A percentile compares a stretch with the other conserved stretches of the same genome.
phyloP scores from a whole-genome alignment of 2,888 invertebrate genomes.

The Andrena trimmerana region DNA sequence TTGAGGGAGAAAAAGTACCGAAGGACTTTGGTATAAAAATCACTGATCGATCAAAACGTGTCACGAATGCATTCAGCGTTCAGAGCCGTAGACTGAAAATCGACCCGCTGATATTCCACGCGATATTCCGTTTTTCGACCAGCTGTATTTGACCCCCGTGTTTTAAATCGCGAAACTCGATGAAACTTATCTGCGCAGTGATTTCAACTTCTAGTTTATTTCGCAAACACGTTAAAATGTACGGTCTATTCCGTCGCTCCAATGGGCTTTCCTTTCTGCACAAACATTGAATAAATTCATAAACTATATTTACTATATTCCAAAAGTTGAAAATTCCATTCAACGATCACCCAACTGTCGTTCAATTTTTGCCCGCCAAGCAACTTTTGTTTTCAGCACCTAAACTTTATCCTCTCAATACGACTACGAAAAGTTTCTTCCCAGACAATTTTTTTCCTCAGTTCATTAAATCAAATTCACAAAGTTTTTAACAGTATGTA shows the following conservation, averaged over 20 bases:
- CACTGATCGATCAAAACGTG: slow-evolving; percentile 40
- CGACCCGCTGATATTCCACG: slow-evolving; percentile 30
- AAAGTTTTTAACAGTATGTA: too few relatives aligned
- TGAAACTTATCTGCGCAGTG: slow-evolving; percentile 16
- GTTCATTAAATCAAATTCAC: too few relatives aligned
- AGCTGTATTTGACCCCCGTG: slow-evolving; percentile 7
- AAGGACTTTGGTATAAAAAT: slow-evolving; percentile 27
- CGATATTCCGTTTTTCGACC: slow-evolving; percentile 14
- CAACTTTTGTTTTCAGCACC: too few relatives aligned
- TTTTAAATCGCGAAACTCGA: slow-evolving; percentile 21
- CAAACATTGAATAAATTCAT: background rate
- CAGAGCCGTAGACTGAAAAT: slow-evolving; percentile 30
- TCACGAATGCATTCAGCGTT: slow-evolving; percentile 40
- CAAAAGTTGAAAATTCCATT: too few relatives aligned
- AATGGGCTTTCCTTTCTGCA: background rate
- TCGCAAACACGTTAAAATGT: background rate
- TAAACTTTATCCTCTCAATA: too few relatives aligned
- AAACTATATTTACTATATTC: too few relatives aligned
- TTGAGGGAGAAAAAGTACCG: slow-evolving; percentile 11
- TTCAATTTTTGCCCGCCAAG: too few relatives aligned
- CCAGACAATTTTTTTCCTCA: too few relatives aligned
- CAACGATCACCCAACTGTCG: too few relatives aligned
- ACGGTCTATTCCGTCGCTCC: too few relatives aligned
- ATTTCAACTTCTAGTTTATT: background rate
- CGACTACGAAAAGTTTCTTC: too few relatives aligned